Evolutionary conservation across 30 jellyfish, hydroid and myxozoan genomes (phyloP).

Genomic region (Aurelia sp.): DNA sequence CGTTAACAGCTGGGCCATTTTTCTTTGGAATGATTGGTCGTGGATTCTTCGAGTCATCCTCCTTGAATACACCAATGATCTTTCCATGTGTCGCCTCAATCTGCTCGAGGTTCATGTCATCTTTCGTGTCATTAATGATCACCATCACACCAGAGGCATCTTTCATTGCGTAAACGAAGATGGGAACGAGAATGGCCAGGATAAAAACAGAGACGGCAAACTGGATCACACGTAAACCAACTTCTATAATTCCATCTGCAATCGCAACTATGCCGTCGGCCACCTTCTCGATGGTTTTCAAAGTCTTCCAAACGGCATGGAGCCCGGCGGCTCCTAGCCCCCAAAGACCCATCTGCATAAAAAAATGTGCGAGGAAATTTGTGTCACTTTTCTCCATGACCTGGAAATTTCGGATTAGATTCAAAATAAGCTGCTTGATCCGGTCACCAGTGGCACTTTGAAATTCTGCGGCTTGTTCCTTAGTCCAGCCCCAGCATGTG

Average conservation of each 20-base stretch:
- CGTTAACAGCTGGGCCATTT: constrained; percentile 4
- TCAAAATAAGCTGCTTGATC: constrained; percentile 13
- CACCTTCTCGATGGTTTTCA: constrained; percentile 7
- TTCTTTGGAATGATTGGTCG: constrained; percentile 33
- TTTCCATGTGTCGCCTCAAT: constrained; percentile 22
- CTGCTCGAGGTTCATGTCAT: constrained; percentile 30
- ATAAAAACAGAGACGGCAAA: background rate
- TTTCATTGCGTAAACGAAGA: constrained; percentile 15
- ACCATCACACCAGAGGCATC: constrained; percentile 42
- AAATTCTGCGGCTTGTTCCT: constrained; percentile 29
- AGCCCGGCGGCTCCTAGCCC: constrained; percentile 8
- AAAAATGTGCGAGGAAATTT: constrained; percentile 1
- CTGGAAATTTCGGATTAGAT: constrained; percentile 26
- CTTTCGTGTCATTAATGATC: constrained; percentile 21
- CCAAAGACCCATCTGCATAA: constrained; percentile 17
- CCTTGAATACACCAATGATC: constrained; percentile 36
- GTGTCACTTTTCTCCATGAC: constrained; percentile 28
- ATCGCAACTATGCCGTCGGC: constrained; percentile 3
- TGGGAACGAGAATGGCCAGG: constrained; percentile 35
- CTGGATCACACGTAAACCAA: constrained; percentile 12
- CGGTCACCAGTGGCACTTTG: constrained; percentile 30
- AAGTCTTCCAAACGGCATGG: constrained; percentile 29
- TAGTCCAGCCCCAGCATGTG: constrained; percentile 29
- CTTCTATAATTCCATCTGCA: constrained; percentile 8
- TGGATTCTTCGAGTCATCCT: background rate